Base-by-base conservation (phyloP, 2,113 vertebrate genomes). In the Alaudala cheleensis region DNA sequence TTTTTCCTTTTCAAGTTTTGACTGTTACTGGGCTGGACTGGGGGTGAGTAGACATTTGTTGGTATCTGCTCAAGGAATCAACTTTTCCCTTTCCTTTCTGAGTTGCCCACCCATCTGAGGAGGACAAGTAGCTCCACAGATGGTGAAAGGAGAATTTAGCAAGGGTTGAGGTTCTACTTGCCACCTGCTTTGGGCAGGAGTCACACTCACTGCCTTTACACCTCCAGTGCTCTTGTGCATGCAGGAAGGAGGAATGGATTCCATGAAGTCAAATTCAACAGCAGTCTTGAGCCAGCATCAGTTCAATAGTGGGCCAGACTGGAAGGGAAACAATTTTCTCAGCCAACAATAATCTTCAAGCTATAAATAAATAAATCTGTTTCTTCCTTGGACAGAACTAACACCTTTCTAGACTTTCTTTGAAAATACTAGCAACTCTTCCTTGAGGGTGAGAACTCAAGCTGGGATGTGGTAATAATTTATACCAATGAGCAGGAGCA, bases 311-410 rank as follows among this genome's bases (percentile, higher is more conserved):
- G 40, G 54, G 34, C 64, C 64, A 64, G 60, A 44, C 82, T 81
- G 72, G 22, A 93, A 86, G 31, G 67, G 60, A 94, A 88, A 81
- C 25, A 12, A 12, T 78, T 70, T 88, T 81, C 40, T 92, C 54
- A 25, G 74, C 80, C 6, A 11, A 37, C 64, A 92, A 18, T 60
- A 51, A 62, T 66, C 86, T 88, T 91, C 26, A 81, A 78, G 29
- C 72, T 92, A 73, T 88, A 95, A 92, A 86, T 88, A 91, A 94
- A 80, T 90, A 90, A 86, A 77, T 90, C 76, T 78, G 5, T 86
- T 90, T 88, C 86, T 90, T 90, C 69, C 71, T 78, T 73, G 70
- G 71, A 78, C 76, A 83, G 90, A 93, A 84, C 71, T 72, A 92
- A 88, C 85, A 88, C 64, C 54, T 94, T 95, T 86, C 60, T 74